Evolutionary conservation across 2,888 invertebrate genomes (phyloP), one percentile per base, ranked within the genome.

Genomic region (Dyspetes luteomarginatus): DNA sequence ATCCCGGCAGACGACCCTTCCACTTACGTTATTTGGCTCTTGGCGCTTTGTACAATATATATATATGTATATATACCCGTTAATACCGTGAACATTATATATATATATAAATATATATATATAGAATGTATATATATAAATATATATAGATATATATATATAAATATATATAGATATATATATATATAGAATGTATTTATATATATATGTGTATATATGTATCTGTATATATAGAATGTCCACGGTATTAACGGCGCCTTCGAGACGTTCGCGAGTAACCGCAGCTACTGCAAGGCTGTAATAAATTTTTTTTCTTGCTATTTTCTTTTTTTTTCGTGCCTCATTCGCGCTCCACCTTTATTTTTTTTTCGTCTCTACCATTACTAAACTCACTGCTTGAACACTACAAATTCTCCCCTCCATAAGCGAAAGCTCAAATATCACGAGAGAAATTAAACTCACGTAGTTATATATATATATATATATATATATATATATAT

Each of bases 1-100:
- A 83, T 85, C 83, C 79, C 75, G 60, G 71, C 71, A 67, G 77
- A 77, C 76, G 78, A 69, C 71, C 67, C 71, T 67, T 65, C 67
- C 30, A 56, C 68, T 64, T 64, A 50, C 68, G 77, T 67, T 75
- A 76, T 75, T 80, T 72, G 71, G 80, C 71, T 60, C 60, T 52
- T 62, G 62, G 62, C 36, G 60, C 50, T 62, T 24, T 15, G 12
- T 56, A 41, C 17, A 22, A 12, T 9, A n/a, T 41, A 19, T 36
- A 36, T 36, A 36, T 36, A 9, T 36, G n/a, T n/a, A n/a, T n/a
- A n/a, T n/a, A n/a, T n/a, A n/a, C n/a, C n/a, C n/a, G n/a, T 9
- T 36, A 36, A 36, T 12, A 5, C 12, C 36, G 5, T 2, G 12
- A 12, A 26, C 4, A 15, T 22, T 30, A 30, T 24, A 58, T 58